Evolutionary conservation across 2,888 invertebrate genomes (phyloP).

Genomic region (Mesopsocus fuscifrons): DNA sequence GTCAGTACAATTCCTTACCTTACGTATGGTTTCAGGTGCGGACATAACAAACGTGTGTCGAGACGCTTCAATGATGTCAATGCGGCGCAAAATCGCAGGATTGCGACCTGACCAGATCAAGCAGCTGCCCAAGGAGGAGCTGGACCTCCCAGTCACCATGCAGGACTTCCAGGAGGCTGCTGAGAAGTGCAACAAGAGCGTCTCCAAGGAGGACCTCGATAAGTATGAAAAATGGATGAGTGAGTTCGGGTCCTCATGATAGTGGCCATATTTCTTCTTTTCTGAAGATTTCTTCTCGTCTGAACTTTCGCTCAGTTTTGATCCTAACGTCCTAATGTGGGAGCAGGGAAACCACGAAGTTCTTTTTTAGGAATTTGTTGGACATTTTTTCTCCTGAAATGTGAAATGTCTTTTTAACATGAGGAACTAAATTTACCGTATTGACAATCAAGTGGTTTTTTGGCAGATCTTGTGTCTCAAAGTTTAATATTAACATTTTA

Average conservation of each 20-base stretch:
- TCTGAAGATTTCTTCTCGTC: too few species aligned
- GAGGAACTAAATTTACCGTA: too few species aligned
- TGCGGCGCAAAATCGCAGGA: conserved; percentile 86
- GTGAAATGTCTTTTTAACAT: too few species aligned
- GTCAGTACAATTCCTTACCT: not conserved
- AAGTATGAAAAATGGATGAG: conserved; percentile 96
- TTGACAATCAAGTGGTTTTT: too few species aligned
- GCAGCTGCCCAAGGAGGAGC: conserved; percentile 82
- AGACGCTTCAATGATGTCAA: conserved; percentile 98
- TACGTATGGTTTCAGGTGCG: not conserved
- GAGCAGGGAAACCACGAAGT: too few species aligned
- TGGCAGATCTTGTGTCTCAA: too few species aligned
- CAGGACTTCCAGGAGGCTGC: conserved; percentile 89
- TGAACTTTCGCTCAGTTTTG: too few species aligned
- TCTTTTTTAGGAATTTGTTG: too few species aligned
- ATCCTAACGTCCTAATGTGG: too few species aligned
- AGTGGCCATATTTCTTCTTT: conserved; percentile 18
- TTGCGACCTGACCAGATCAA: conserved; percentile 86
- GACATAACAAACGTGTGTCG: conserved; percentile 27
- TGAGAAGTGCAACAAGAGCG: conserved; percentile 87
- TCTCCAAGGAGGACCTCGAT: conserved; percentile 82
- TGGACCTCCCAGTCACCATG: conserved; percentile 82
- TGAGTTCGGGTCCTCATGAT: conserved; percentile 87
- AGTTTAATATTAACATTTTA: too few species aligned
- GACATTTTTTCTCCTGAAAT: too few species aligned